Conservation (phyloP, 2,113 vertebrate species). For the Trinectes maculatus region DNA sequence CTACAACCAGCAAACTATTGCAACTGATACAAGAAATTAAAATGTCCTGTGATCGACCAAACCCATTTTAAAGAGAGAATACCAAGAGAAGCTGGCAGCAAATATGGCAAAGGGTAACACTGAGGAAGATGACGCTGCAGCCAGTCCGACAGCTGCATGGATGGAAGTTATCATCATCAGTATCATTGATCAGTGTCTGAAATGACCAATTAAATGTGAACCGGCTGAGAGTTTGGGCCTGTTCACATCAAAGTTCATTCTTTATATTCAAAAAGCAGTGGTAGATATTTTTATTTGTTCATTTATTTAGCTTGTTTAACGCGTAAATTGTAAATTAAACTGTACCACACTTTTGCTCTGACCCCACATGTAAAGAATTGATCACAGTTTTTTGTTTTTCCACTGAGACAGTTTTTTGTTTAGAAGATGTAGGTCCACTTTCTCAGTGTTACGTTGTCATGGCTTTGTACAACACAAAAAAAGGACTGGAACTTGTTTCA, state of each 20-base stretch:
- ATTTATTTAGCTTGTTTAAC: too few species aligned
- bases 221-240: not conserved
- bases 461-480: slow-evolving; percentile 60
- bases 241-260: not conserved
- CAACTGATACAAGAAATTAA: slow-evolving; percentile 73
- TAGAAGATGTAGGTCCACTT: slow-evolving; percentile 51
- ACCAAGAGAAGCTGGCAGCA: slow-evolving; percentile 50
- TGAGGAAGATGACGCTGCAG: slow-evolving; percentile 65
- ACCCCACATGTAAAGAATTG: too few species aligned
- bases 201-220: not conserved
- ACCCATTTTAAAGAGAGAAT: slow-evolving; percentile 65
- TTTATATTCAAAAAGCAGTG: not conserved
- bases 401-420: too few species aligned
- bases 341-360: too few species aligned
- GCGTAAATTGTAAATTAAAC: too few species aligned
- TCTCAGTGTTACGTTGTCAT: slow-evolving; percentile 64
- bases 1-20: slow-evolving; percentile 78
- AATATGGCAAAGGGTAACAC: slow-evolving; percentile 50
- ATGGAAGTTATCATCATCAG: not conserved
- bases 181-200: not conserved
- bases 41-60: slow-evolving; percentile 49
- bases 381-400: too few species aligned
- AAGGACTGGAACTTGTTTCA: slow-evolving; percentile 66
- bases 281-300: too few species aligned
- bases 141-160: not conserved